Evolutionary conservation across 2,888 invertebrate genomes (phyloP).

Genomic region (Galeopsomyia nigrocyanea): DNA sequence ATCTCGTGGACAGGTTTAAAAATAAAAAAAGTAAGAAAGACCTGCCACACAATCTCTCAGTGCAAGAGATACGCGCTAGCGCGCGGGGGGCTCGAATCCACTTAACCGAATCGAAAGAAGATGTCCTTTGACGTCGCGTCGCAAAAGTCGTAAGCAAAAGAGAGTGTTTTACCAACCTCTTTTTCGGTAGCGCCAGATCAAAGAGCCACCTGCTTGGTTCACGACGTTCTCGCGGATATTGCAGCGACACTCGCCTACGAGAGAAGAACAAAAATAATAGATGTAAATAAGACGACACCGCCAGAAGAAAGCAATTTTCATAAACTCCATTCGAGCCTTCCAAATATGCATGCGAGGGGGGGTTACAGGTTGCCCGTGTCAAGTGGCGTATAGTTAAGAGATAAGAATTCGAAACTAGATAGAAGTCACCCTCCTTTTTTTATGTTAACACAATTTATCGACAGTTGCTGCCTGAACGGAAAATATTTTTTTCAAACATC

Average conservation of each 20-base stretch:
- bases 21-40: background rate
- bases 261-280: background rate
- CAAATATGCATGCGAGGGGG: background rate
- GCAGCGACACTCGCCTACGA: constrained; percentile 49
- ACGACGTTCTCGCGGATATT: constrained; percentile 51
- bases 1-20: too few relatives aligned
- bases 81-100: too few relatives aligned
- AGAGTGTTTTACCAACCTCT: constrained; percentile 33
- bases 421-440: too few relatives aligned
- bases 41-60: background rate
- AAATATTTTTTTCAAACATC: too few relatives aligned
- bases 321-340: constrained; percentile 27
- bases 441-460: too few relatives aligned
- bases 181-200: constrained; percentile 59
- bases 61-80: too few relatives aligned
- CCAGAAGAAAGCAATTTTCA: constrained; percentile 37
- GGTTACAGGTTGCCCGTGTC: constrained; percentile 16
- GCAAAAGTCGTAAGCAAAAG: constrained; percentile 9
- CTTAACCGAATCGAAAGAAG: too few relatives aligned
- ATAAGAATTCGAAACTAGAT: constrained; percentile 19
- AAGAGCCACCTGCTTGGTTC: constrained; percentile 53
- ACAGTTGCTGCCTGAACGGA: too few relatives aligned
- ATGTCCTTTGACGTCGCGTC: too few relatives aligned
- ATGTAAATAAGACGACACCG: background rate
- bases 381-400: constrained; percentile 32